These are phyloP conservation scores for Acleris literana DNA, from an alignment of 2,888 invertebrate genomes.

Conservation along the genomic window DNA sequence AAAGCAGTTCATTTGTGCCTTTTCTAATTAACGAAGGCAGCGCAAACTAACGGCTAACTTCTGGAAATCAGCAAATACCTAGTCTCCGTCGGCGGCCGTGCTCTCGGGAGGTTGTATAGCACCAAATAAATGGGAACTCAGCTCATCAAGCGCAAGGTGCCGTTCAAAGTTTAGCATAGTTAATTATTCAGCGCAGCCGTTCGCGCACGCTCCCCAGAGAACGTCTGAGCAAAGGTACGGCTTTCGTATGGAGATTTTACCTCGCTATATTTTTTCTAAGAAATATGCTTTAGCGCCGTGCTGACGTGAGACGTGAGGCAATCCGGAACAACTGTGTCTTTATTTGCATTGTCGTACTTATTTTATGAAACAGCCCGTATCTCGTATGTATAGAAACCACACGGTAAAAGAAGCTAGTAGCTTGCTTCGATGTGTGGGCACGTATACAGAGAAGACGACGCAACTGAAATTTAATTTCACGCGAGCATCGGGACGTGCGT, in stretches of 20 bases:
- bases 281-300: slow-evolving; percentile 23
- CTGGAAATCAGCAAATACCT: slow-evolving; percentile 19
- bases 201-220: slow-evolving; percentile 51
- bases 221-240: slow-evolving; percentile 42
- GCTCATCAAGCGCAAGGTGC: slow-evolving; percentile 48
- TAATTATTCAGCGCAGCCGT: slow-evolving; percentile 66
- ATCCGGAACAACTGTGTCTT: slow-evolving; percentile 30
- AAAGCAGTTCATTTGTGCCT: neutral
- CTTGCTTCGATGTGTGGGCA: too few species aligned
- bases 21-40: slow-evolving; percentile 13
- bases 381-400: too few species aligned
- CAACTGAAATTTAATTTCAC: too few species aligned
- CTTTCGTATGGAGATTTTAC: slow-evolving; percentile 58
- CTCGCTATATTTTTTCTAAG: slow-evolving; percentile 41
- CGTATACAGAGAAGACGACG: too few species aligned
- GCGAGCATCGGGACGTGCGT: too few species aligned
- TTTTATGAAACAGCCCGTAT: slow-evolving; percentile 16
- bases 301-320: slow-evolving; percentile 30
- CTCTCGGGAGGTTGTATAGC: slow-evolving; percentile 42
- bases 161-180: slow-evolving; percentile 56
- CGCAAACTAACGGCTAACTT: slow-evolving; percentile 13
- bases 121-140: slow-evolving; percentile 44
- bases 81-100: slow-evolving; percentile 6
- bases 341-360: slow-evolving; percentile 29
- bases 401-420: too few species aligned